A percentile compares a stretch with the other conserved stretches of the same genome.
phyloP scores from a whole-genome alignment of 2,797 vertebrate species.

The Tenualosa ilisha region DNA sequence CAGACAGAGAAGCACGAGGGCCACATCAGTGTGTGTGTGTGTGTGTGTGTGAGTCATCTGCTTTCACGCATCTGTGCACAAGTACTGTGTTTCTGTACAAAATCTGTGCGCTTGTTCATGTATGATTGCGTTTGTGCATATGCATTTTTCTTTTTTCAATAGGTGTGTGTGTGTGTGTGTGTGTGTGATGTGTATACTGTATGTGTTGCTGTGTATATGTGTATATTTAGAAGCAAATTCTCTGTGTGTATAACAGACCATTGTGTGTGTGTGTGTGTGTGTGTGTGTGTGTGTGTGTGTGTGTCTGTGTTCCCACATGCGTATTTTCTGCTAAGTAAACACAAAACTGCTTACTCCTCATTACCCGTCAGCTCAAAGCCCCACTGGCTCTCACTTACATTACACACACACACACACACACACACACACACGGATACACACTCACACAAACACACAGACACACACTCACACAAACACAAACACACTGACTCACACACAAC shows the following conservation, averaged over 20 bases:
- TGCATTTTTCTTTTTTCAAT: background rate
- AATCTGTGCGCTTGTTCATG: background rate
- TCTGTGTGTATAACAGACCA: no score
- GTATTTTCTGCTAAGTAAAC: conserved; percentile 28
- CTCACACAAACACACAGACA: background rate
- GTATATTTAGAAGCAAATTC: background rate
- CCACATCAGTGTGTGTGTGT: conserved; percentile 11
- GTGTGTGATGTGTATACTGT: conserved; percentile 7
- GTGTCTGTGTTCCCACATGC: background rate
- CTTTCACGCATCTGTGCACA: no score
- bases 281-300: no score
- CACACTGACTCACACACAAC: background rate
- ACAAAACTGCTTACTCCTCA: conserved; percentile 34
- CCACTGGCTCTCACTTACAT: background rate
- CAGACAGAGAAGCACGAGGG: background rate
- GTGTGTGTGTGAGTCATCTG: background rate
- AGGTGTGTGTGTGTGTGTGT: background rate
- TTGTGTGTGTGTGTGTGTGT: background rate
- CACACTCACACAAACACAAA: background rate
- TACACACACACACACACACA: background rate
- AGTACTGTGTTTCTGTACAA: background rate
- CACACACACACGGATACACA: background rate
- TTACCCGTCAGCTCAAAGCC: conserved; percentile 19
- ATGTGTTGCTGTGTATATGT: background rate
- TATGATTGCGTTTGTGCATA: background rate